Evolutionary conservation across 2,888 invertebrate species (phyloP).

Genomic region (Stenodera caucasica): DNA sequence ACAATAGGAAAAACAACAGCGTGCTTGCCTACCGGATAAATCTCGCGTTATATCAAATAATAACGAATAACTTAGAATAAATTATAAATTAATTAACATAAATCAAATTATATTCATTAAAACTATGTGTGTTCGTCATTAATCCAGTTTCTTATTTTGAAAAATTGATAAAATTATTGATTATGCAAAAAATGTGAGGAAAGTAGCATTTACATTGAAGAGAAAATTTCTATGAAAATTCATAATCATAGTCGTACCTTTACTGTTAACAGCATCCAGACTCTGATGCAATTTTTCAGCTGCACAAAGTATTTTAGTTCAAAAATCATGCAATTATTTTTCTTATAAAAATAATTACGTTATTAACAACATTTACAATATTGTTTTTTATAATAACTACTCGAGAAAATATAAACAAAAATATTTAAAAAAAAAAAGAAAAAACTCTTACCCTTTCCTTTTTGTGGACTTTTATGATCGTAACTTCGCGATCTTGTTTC

Average conservation of each 20-base stretch:
- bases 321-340: constrained; percentile 20
- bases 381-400: no score
- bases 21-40: constrained; percentile 22
- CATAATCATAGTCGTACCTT: constrained; percentile 65
- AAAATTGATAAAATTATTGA: no score
- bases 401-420: no score
- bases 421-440: no score
- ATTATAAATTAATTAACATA: constrained; percentile 44
- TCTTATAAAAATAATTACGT: constrained; percentile 15
- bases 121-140: no score
- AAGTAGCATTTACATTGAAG: background rate
- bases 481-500: constrained; percentile 70
- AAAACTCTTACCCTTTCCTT: constrained; percentile 57
- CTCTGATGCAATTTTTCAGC: constrained; percentile 65
- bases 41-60: constrained; percentile 29
- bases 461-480: constrained; percentile 61
- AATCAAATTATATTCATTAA: constrained; percentile 16
- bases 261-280: constrained; percentile 66
- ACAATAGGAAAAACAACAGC: constrained; percentile 2
- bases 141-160: no score
- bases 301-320: constrained; percentile 54
- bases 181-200: background rate
- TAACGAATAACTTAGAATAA: constrained; percentile 36
- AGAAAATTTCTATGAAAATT: no score
- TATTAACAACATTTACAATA: constrained; percentile 1